These are phyloP conservation scores for Nycticorax nycticorax DNA, from an alignment of 2,113 vertebrate genomes.

Conservation along the genomic window DNA sequence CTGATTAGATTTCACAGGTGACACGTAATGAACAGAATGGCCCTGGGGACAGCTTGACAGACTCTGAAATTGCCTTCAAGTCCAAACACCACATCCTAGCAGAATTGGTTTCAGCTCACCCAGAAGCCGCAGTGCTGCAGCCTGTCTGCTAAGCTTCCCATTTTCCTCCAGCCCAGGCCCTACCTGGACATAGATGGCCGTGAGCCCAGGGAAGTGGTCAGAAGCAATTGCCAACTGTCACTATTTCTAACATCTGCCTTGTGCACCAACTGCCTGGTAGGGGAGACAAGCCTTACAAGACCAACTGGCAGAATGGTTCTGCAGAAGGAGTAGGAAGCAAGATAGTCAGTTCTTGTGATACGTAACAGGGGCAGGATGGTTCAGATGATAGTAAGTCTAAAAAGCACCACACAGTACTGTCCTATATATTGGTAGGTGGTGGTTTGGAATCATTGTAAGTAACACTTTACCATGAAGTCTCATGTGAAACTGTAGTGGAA, in stretches of 20 bases:
- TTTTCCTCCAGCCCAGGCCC: not conserved
- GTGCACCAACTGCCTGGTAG: not conserved
- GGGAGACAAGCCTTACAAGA: not conserved
- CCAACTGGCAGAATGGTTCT: not conserved
- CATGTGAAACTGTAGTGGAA: not conserved
- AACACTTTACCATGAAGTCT: not conserved
- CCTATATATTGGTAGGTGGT: not conserved
- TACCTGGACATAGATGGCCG: rapidly evolving
- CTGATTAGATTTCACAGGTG: not conserved
- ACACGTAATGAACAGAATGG: not conserved
- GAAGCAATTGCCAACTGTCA: not conserved
- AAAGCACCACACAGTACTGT: not conserved
- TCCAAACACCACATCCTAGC: not conserved
- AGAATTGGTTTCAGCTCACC: not conserved
- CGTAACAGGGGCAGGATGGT: not conserved
- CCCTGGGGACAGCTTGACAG: not conserved
- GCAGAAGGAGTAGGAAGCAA: not conserved
- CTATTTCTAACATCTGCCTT: not conserved
- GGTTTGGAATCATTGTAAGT: not conserved
- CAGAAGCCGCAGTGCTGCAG: not conserved
- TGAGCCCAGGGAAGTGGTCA: not conserved
- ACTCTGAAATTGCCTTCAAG: not conserved
- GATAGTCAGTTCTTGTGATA: not conserved
- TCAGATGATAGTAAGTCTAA: not conserved
- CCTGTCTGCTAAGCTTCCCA: not conserved